A percentile compares a stretch with the other conserved stretches of the same genome.
phyloP scores from a whole-genome alignment of 2,113 vertebrate genomes.

The Alethe diademata region DNA sequence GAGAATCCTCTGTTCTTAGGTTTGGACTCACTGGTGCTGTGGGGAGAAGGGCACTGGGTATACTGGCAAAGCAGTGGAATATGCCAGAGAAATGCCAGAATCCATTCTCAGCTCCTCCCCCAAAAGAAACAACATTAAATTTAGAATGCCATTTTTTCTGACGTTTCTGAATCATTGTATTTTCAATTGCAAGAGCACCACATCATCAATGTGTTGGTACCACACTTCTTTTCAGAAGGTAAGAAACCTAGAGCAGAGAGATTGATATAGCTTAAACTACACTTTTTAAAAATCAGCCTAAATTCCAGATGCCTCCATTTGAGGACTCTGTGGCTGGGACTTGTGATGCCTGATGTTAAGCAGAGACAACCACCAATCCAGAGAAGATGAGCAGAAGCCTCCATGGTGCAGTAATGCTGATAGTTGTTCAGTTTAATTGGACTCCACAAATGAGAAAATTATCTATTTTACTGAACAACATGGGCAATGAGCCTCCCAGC shows the following conservation, averaged over 20 bases:
- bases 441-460: background rate
- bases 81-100: background rate
- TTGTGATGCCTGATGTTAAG: background rate
- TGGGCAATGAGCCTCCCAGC: background rate
- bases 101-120: background rate
- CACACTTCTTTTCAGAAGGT: background rate
- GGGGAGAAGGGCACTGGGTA: background rate
- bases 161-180: background rate
- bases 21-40: background rate
- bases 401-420: background rate
- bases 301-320: background rate
- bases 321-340: background rate
- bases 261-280: background rate
- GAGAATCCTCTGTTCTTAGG: background rate
- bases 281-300: background rate
- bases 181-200: background rate
- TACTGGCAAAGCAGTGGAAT: background rate
- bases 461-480: background rate
- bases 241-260: background rate
- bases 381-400: background rate
- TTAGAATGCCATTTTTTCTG: background rate
- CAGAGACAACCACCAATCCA: accelerated
- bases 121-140: background rate
- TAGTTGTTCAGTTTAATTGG: background rate
- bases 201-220: background rate